A percentile compares a stretch with the other conserved stretches of the same genome.
Conservation (phyloP, 1,140 invertebrate species). For the Chelonus insularis region DNA sequence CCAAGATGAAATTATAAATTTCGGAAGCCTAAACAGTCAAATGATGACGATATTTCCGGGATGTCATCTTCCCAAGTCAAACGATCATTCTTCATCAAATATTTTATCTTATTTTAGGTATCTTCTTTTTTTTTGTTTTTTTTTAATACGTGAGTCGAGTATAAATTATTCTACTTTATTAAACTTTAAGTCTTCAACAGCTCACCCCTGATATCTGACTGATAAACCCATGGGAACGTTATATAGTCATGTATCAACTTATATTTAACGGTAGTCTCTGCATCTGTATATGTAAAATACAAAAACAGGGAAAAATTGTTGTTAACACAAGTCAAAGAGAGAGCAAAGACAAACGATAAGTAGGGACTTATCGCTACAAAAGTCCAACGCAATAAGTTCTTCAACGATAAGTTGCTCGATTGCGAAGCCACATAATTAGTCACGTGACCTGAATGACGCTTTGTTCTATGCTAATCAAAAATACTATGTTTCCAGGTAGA, state of each 20-base stretch:
- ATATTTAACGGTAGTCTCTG: not conserved
- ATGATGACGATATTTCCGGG: constrained; percentile 23
- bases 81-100: not conserved
- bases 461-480: not conserved
- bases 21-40: constrained; percentile 12
- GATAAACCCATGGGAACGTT: not conserved
- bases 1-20: constrained; percentile 1
- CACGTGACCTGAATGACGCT: constrained; percentile 11
- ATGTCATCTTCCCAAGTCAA: constrained; percentile 2
- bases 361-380: constrained; percentile 1
- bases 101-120: not conserved
- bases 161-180: no score
- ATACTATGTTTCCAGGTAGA: not conserved
- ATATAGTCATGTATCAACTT: not conserved
- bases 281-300: no score
- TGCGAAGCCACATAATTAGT: constrained; percentile 24
- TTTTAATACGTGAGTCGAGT: not conserved
- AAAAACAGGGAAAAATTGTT: no score
- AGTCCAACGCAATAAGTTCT: constrained; percentile 17
- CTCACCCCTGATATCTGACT: not conserved
- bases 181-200: no score
- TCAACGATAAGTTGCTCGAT: constrained; percentile 9
- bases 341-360: not conserved
- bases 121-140: not conserved
- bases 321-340: not conserved